Evolutionary conservation across 2,888 invertebrate genomes (phyloP).

Genomic region (Ptycholaimellus sp.): DNA sequence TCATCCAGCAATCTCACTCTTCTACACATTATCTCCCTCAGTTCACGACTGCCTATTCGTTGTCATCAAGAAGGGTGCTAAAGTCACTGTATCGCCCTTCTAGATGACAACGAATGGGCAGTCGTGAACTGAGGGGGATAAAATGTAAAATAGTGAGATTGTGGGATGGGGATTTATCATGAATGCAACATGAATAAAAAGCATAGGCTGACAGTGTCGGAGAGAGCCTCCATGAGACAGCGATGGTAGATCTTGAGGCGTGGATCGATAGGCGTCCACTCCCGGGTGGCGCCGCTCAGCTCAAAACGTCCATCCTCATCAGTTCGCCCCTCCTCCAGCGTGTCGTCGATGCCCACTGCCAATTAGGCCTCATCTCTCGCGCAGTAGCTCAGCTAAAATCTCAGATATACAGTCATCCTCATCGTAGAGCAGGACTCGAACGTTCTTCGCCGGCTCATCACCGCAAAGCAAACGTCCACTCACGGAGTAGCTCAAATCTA

Average conservation of each 20-base stretch:
- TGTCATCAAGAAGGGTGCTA: too few relatives aligned
- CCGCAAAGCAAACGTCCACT: conserved; percentile 18
- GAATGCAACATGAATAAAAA: too few relatives aligned
- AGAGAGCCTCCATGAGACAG: too few relatives aligned
- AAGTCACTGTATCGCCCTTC: too few relatives aligned
- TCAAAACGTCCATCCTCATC: conserved; percentile 14
- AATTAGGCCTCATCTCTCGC: conserved; percentile 2
- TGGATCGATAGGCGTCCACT: conserved; percentile 21
- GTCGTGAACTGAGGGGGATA: neutral
- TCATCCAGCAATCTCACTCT: too few relatives aligned
- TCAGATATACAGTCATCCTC: conserved; percentile 14
- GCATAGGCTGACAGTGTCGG: too few relatives aligned
- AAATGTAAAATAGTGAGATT: too few relatives aligned
- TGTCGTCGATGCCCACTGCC: conserved; percentile 16
- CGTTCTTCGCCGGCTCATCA: conserved; percentile 12
- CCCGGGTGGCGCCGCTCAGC: conserved; percentile 17
- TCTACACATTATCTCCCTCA: neutral
- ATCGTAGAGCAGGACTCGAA: conserved; percentile 17
- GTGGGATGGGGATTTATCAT: too few relatives aligned
- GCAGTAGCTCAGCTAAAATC: conserved; percentile 1
- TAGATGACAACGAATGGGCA: neutral
- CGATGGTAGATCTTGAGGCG: conserved; percentile 20
- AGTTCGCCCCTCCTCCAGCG: conserved; percentile 10
- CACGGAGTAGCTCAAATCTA: too few relatives aligned
- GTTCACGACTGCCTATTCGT: neutral